Conservation (phyloP, 2,113 vertebrate species). For the Hipposideros armiger region DNA sequence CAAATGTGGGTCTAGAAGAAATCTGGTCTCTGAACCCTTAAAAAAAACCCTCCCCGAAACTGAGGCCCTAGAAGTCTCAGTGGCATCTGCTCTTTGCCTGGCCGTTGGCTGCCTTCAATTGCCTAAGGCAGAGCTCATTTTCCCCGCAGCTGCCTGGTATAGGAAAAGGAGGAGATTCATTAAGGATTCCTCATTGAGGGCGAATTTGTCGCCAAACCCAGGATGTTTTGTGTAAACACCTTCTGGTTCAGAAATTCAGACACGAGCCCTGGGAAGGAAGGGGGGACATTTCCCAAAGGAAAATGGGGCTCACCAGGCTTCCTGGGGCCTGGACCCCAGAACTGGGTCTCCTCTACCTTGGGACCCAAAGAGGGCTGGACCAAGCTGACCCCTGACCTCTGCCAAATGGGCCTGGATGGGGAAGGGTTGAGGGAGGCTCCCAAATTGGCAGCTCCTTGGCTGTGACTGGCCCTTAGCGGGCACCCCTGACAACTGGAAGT, state of each 20-base stretch:
- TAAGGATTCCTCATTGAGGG: constrained; percentile 77
- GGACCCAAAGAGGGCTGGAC: background rate
- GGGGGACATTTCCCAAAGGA: constrained; percentile 47
- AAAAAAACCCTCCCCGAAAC: background rate
- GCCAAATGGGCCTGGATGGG: background rate
- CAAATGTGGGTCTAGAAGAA: background rate
- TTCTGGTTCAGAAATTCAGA: constrained; percentile 77
- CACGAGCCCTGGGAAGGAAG: constrained; percentile 57
- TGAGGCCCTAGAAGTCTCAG: background rate
- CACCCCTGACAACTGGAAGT: background rate
- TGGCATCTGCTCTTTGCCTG: background rate
- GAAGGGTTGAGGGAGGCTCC: background rate
- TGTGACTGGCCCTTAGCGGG: background rate
- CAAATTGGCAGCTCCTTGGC: background rate
- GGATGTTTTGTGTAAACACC: constrained; percentile 82
- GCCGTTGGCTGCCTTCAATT: constrained; percentile 24
- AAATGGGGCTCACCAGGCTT: background rate
- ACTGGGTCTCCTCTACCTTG: background rate
- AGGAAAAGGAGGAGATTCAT: constrained; percentile 63
- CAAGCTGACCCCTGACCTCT: background rate
- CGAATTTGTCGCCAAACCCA: constrained; percentile 78
- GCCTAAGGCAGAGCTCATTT: constrained; percentile 35
- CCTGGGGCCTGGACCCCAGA: background rate
- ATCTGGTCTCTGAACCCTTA: background rate
- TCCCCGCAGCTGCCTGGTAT: constrained; percentile 8